Base-by-base conservation (phyloP, 2,797 vertebrate species). In the Hypotaenidia okinawae region DNA sequence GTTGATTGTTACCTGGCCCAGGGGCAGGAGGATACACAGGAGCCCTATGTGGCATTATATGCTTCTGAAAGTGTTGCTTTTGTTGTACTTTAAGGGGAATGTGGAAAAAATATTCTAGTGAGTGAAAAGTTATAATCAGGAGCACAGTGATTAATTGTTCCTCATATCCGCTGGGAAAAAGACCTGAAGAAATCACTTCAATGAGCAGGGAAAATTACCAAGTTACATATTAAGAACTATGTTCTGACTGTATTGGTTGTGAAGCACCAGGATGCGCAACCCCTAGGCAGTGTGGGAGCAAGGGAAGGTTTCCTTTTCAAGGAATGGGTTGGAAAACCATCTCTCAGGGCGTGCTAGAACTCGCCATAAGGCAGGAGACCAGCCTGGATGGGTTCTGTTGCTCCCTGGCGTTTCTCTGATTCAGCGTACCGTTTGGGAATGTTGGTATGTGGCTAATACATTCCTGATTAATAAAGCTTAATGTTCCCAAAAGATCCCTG, bases 71-170 rank as follows among this genome's bases (percentile, higher is more conserved):
- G 17, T 10, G 10, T 85, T 80, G 19, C 45, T 87, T 90, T 87
- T 68, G 6, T 87, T 84, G 32, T 35, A 24, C 10, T 1, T 80
- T 82, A 67, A 67, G 57, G 64, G 70, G 43, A 82, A 52, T 58
- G 49, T 37, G 57, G 57, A 47, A 39, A 90, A 79, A 85, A 35
- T 58, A 66, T 33, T 37, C 39, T 67, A 58, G 68, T 51, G 68
- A 87, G 45, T 80, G 79, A 85, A 58, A 93, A 95, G 63, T 89
- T 93, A 64, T 61, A 89, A 90, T 82, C 77, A 77, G 63, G 75
- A 95, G 72, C 87, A 62, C 78, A 95, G 86, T 95, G 94, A 85
- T 96, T 94, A 97, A 94, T 95, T 96, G 93, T 95, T 96, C 93
- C 87, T 94, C 35, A 9, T 83, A 74, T 92, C 93, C 76, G 17